Base-by-base conservation (phyloP, 2,888 invertebrate species). In the Parnassius mnemosyne region DNA sequence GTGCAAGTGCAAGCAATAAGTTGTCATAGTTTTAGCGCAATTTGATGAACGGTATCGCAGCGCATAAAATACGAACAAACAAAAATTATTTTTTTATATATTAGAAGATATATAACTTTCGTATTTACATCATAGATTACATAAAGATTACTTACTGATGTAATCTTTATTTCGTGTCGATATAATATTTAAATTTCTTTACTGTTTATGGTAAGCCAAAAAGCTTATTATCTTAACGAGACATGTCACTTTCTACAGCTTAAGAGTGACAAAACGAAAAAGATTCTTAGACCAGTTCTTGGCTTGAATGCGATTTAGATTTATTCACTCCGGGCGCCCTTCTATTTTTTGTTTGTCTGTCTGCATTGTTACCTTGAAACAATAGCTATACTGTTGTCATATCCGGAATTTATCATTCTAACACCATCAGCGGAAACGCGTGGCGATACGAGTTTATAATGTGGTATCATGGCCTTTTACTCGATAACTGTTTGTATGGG, bases 321-420 rank as follows among this genome's bases (percentile, higher is more conserved):
- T 87, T 89, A 89, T 89, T 89, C 88, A 84, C 83, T 80, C 75
- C 70, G 72, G 70, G 68, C 74, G 76, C 77, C 77, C 78, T 72
- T 68, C 63, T 69, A 75, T 82, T 85, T 85, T 63, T 87, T 88
- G 85, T 88, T 73, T 74, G 81, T 83, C 83, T 80, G 75, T 76
- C 73, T 80, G 80, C 83, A 90, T 90, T 89, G 89, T 90, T 84
- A 74, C 71, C 73, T 75, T 85, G 80, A 87, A 85, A 90, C 90
- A 91, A 91, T 90, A 78, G 89, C 77, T 70, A 70, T 74, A 74
- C 83, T 80, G 76, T 79, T 80, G 85, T 84, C 86, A 85, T 87
- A 87, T 89, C 88, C 88, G 85, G 86, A 84, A 83, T 87, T 88
- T 85, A 87, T 89, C 83, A 90, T 89, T 88, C 90, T 83, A 84